These are phyloP conservation scores for Xylocopa sonorina DNA, from an alignment of 1,140 invertebrate species.

Conservation along the genomic window DNA sequence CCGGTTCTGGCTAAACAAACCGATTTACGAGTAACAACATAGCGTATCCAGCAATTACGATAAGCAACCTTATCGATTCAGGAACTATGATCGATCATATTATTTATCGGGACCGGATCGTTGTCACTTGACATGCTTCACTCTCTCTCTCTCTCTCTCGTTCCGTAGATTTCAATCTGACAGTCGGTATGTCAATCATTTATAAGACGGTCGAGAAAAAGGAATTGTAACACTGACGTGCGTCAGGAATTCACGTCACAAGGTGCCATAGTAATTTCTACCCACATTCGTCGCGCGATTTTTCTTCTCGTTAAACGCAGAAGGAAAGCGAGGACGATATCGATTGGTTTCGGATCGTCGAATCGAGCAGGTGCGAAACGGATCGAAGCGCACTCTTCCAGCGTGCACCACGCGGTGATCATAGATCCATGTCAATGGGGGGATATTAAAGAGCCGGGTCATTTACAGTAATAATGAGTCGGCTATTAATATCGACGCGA, in stretches of 20 bases:
- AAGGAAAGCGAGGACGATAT: neutral
- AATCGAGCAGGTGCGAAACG: conserved; percentile 45
- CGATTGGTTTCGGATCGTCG: conserved; percentile 20
- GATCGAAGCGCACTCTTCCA: neutral
- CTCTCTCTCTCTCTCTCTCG: too few species aligned
- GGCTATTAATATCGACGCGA: conserved; percentile 77
- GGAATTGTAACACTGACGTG: neutral
- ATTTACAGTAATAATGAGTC: conserved; percentile 80
- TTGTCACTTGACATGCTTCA: neutral
- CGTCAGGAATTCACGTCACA: neutral
- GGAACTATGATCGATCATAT: neutral
- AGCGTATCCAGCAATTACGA: conserved; percentile 21
- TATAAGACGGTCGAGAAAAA: neutral
- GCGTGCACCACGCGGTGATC: conserved; percentile 1
- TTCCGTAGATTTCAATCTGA: neutral
- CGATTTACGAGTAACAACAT: neutral
- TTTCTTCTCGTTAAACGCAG: neutral
- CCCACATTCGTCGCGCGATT: too few species aligned
- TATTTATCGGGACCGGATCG: neutral
- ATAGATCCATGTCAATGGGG: conserved; percentile 71
- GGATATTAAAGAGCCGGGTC: conserved; percentile 81
- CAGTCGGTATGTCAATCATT: too few species aligned
- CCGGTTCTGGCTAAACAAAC: neutral
- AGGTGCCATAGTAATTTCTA: neutral
- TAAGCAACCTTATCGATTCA: neutral